phyloP scores from a whole-genome alignment of 2,113 vertebrate genomes.

The Lampris incognitus region DNA sequence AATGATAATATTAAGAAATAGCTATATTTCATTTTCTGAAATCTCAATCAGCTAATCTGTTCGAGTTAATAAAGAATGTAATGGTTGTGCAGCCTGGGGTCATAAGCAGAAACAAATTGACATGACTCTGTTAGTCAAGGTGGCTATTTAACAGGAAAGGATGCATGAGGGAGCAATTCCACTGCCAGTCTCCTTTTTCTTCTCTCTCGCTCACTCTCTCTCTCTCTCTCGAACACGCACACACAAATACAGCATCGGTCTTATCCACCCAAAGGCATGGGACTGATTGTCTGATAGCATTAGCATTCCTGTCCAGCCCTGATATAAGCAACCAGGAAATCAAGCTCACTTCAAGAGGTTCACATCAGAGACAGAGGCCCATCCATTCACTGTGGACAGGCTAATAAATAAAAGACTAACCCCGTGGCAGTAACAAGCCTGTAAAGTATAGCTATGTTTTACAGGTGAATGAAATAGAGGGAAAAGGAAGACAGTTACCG shows the following conservation, averaged over 20 bases:
- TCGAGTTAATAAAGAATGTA: constrained; percentile 4
- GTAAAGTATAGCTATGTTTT: constrained; percentile 81
- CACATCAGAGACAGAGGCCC: constrained; percentile 72
- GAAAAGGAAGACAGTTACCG: constrained; percentile 68
- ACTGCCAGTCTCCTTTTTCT: constrained; percentile 33
- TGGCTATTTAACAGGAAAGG: constrained; percentile 19
- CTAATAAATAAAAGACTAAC: constrained; percentile 82
- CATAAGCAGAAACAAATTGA: not conserved
- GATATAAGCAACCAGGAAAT: constrained; percentile 71
- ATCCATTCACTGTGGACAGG: constrained; percentile 74
- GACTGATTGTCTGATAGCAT: constrained; percentile 77
- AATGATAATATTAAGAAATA: not conserved
- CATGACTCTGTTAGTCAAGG: not conserved
- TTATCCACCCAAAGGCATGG: constrained; percentile 62
- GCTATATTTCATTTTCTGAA: constrained; percentile 27
- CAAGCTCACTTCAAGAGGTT: constrained; percentile 74
- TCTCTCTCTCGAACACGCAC: constrained; percentile 7
- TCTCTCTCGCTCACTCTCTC: not conserved
- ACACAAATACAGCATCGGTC: constrained; percentile 2
- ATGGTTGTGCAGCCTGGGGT: not conserved
- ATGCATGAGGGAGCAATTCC: constrained; percentile 30
- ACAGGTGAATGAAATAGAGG: constrained; percentile 78
- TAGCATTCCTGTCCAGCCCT: constrained; percentile 74
- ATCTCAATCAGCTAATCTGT: constrained; percentile 28
- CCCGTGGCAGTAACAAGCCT: constrained; percentile 78